Conservation (phyloP, 2,888 invertebrate genomes). For the Phyto melanocephala region DNA sequence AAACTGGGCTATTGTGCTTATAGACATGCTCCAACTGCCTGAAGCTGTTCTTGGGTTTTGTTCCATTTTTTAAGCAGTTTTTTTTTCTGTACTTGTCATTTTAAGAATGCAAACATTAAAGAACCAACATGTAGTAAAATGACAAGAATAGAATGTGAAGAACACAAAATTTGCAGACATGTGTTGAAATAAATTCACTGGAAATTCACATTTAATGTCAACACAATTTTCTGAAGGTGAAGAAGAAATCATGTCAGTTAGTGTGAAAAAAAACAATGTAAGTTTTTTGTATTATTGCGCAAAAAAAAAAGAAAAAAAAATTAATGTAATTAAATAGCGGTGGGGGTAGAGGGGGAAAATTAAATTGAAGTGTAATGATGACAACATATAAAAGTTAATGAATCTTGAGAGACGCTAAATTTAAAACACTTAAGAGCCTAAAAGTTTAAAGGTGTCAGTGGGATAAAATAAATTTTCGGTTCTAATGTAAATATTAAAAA, state of each 20-base stretch:
- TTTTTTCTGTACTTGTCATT: constrained; percentile 12
- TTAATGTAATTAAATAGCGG: background rate
- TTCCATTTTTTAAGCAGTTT: constrained; percentile 4
- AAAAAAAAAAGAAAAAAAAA: too few relatives aligned
- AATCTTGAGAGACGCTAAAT: background rate
- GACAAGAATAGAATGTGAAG: background rate
- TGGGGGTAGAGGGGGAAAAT: background rate
- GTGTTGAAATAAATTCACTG: constrained; percentile 58
- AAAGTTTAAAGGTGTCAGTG: background rate
- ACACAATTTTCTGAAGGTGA: constrained; percentile 35
- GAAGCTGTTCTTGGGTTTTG: background rate
- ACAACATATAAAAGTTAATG: background rate
- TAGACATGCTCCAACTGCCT: constrained; percentile 5
- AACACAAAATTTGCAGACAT: constrained; percentile 40
- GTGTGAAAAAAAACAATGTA: background rate
- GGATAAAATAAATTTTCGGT: background rate
- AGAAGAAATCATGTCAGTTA: constrained; percentile 18
- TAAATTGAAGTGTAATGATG: background rate
- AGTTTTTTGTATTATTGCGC: constrained; percentile 20
- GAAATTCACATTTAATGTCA: constrained; percentile 51
- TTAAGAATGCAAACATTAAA: constrained; percentile 31
- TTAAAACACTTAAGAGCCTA: background rate
- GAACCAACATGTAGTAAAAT: constrained; percentile 24
- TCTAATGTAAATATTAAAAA: too few relatives aligned
- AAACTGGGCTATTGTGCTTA: background rate